Evolutionary conservation across 1,140 invertebrate species (phyloP).

Genomic region (Drosophila fuyamai): DNA sequence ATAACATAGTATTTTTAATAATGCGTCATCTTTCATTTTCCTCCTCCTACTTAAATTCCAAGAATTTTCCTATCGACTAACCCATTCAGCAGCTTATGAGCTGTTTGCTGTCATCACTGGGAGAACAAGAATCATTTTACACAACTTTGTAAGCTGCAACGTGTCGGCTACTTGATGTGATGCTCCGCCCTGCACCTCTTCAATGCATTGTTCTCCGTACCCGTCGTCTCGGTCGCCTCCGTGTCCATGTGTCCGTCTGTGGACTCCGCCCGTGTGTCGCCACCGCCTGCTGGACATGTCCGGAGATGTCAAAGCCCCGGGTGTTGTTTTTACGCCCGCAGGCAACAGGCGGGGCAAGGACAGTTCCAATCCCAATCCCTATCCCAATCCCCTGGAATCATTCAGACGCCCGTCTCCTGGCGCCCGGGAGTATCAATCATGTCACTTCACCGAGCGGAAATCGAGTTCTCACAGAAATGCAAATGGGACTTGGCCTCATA

Average conservation of each 20-base stretch:
- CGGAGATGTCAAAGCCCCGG: conserved; percentile 30
- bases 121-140: conserved; percentile 20
- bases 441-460: conserved; percentile 79
- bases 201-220: conserved; percentile 10
- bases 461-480: conserved; percentile 61
- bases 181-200: background rate
- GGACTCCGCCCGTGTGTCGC: conserved; percentile 27
- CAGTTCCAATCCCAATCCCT: background rate
- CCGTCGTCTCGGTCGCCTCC: background rate
- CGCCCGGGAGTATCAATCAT: conserved; percentile 67
- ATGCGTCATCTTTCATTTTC: background rate
- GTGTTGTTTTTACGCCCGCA: conserved; percentile 41
- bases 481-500: conserved; percentile 43
- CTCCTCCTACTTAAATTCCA: background rate
- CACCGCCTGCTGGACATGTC: conserved; percentile 22
- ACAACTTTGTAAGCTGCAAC: conserved; percentile 39
- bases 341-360: conserved; percentile 20
- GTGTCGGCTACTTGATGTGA: conserved; percentile 57
- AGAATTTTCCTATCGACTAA: background rate
- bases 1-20: no score
- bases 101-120: background rate
- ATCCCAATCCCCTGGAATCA: conserved; percentile 31
- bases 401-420: conserved; percentile 15
- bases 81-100: background rate
- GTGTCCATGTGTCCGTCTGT: conserved; percentile 8